Conservation (phyloP, 2,888 invertebrate genomes). For the Eueremaeus valkanovi region DNA sequence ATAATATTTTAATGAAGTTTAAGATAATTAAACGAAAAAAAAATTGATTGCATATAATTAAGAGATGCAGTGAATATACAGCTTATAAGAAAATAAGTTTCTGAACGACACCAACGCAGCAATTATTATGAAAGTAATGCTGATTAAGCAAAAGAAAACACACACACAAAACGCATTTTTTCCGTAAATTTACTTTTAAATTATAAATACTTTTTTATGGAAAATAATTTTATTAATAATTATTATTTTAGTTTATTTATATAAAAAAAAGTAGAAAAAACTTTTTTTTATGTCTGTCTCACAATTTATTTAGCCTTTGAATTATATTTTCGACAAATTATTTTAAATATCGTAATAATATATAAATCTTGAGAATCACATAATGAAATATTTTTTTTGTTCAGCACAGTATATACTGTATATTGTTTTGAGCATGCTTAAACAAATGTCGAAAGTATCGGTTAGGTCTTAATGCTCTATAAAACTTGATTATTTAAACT, state of each 20-base stretch:
- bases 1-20: not conserved
- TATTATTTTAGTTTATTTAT: not conserved
- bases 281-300: no score
- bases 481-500: no score
- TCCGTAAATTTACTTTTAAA: not conserved
- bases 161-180: not conserved
- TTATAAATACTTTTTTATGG: not conserved
- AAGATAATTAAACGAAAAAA: not conserved
- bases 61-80: not conserved
- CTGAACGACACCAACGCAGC: conserved; percentile 5
- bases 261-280: not conserved
- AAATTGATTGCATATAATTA: conserved; percentile 1
- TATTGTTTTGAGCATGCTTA: no score
- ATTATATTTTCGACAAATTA: no score
- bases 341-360: no score
- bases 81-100: not conserved
- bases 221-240: not conserved
- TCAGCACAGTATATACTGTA: no score
- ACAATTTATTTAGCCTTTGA: no score
- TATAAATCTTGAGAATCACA: no score
- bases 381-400: no score
- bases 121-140: conserved; percentile 28
- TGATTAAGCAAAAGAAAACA: conserved; percentile 16
- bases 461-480: no score
- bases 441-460: no score